phyloP scores from a whole-genome alignment of 2,888 invertebrate species.

The Pollenia amentaria region DNA sequence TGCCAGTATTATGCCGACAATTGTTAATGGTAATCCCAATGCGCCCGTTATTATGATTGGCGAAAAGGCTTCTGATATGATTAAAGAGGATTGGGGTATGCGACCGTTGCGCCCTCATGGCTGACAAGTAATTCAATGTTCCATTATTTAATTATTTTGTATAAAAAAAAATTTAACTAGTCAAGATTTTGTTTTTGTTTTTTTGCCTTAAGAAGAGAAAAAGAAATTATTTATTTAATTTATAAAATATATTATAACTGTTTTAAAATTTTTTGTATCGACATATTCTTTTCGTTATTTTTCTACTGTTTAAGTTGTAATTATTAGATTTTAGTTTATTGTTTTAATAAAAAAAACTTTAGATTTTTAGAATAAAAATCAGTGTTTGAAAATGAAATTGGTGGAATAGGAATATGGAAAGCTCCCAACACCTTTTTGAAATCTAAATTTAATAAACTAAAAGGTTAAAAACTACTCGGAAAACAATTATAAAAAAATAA shows the following conservation, averaged over 20 bases:
- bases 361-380: neutral
- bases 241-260: constrained; percentile 16
- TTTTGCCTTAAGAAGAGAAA: constrained; percentile 29
- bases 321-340: neutral
- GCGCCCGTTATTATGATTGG: constrained; percentile 96
- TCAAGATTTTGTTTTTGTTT: constrained; percentile 61
- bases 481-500: too few relatives aligned
- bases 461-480: too few relatives aligned
- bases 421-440: too few relatives aligned
- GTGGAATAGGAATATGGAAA: too few relatives aligned
- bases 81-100: constrained; percentile 92
- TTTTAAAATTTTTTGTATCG: neutral
- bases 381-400: too few relatives aligned
- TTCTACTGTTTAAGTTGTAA: constrained; percentile 29
- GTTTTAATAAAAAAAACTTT: neutral
- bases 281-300: neutral
- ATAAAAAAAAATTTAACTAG: constrained; percentile 54
- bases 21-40: constrained; percentile 95
- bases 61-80: constrained; percentile 95
- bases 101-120: constrained; percentile 68
- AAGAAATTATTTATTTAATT: constrained; percentile 46
- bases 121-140: constrained; percentile 17
- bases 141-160: constrained; percentile 17
- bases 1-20: constrained; percentile 95
- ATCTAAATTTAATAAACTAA: too few relatives aligned